Percentiles rank a stretch among this genome's conserved stretches.
These are phyloP conservation scores for Ditula angustiorana DNA, from an alignment of 2,888 invertebrate species.

Conservation along the genomic window DNA sequence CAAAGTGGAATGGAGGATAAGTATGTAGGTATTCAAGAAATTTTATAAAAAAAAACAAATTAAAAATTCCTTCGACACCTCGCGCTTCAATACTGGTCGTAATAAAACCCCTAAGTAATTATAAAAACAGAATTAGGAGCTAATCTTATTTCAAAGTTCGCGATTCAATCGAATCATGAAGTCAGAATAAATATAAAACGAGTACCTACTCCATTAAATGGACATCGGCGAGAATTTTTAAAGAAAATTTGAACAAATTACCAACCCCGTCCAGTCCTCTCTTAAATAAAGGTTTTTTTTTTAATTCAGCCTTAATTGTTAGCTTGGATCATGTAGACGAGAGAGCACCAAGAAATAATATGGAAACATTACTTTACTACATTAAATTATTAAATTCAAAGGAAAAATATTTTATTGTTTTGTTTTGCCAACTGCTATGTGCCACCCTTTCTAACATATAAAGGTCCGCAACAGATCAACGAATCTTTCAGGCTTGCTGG, in stretches of 20 bases:
- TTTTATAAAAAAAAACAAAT: not conserved
- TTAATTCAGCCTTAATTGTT: slow-evolving; percentile 81
- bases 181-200: slow-evolving; percentile 73
- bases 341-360: slow-evolving; percentile 53
- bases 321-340: slow-evolving; percentile 50
- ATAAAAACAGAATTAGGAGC: slow-evolving; percentile 59
- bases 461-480: no score
- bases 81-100: slow-evolving; percentile 6
- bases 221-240: slow-evolving; percentile 69
- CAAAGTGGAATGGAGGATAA: no score
- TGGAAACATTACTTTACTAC: no score
- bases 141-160: slow-evolving; percentile 63
- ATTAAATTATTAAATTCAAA: no score
- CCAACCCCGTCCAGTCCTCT: slow-evolving; percentile 64
- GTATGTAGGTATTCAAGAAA: no score
- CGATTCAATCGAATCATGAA: slow-evolving; percentile 67
- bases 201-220: slow-evolving; percentile 73
- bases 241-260: slow-evolving; percentile 81
- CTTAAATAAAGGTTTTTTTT: slow-evolving; percentile 74
- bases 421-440: no score
- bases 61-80: not conserved
- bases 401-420: not conserved
- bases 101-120: slow-evolving; percentile 52
- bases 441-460: no score
- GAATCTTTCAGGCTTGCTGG: no score